phyloP scores from a whole-genome alignment of 2,113 vertebrate genomes.

The Polypterus bichir region DNA sequence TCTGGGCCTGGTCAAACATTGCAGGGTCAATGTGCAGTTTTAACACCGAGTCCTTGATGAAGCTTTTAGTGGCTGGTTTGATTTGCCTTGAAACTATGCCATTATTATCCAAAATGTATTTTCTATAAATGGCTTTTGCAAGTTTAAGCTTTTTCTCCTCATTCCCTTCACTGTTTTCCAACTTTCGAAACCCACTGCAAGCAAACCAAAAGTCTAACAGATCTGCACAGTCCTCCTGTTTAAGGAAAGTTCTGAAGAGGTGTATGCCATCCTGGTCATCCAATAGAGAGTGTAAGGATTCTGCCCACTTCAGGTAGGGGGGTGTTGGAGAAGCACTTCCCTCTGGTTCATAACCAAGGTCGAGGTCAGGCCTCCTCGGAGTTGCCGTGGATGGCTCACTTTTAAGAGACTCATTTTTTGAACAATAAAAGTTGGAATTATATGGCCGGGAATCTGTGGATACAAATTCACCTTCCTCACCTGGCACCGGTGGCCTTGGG shows the following conservation, averaged over 20 bases:
- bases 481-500: constrained; percentile 88
- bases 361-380: constrained; percentile 79
- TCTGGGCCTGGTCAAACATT: constrained; percentile 97
- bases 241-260: constrained; percentile 85
- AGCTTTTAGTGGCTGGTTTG: constrained; percentile 87
- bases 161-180: constrained; percentile 60
- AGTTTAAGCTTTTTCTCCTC: constrained; percentile 88
- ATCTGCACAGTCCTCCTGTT: constrained; percentile 80
- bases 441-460: constrained; percentile 59
- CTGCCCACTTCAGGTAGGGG: constrained; percentile 90
- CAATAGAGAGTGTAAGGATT: constrained; percentile 85
- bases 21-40: constrained; percentile 81
- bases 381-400: constrained; percentile 76
- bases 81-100: constrained; percentile 86
- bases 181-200: constrained; percentile 89
- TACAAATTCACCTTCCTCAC: constrained; percentile 87
- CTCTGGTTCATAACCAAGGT: constrained; percentile 92
- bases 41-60: constrained; percentile 85
- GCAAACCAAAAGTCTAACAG: constrained; percentile 97
- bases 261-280: constrained; percentile 93
- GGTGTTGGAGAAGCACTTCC: constrained; percentile 93
- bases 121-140: constrained; percentile 89
- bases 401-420: constrained; percentile 64
- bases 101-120: constrained; percentile 80
- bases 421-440: constrained; percentile 51